Evolutionary conservation across 2,113 vertebrate species (phyloP).

Genomic region (Genyomyrus donnyi): DNA sequence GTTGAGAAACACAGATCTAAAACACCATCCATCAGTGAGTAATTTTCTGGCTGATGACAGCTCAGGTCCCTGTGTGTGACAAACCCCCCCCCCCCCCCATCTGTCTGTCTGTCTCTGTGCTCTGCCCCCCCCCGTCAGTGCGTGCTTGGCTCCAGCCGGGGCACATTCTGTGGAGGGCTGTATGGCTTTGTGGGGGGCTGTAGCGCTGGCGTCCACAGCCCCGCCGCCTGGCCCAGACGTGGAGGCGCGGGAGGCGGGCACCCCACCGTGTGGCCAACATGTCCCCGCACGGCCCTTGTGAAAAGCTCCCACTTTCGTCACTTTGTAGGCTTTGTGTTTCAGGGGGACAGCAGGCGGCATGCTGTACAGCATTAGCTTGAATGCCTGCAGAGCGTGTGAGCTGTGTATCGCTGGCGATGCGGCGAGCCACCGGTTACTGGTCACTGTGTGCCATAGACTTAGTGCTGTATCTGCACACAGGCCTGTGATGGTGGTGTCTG

Average conservation of each 20-base stretch:
- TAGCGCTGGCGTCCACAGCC: background rate
- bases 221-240: background rate
- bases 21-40: background rate
- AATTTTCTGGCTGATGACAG: background rate
- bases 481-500: background rate
- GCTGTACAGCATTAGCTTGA: background rate
- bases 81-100: background rate
- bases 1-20: background rate
- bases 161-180: background rate
- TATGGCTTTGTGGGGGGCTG: background rate
- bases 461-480: background rate
- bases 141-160: background rate
- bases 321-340: background rate
- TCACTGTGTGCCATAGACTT: background rate
- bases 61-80: background rate
- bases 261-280: constrained; percentile 1
- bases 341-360: background rate
- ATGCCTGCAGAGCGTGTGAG: background rate
- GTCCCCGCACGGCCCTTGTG: background rate
- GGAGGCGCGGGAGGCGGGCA: background rate
- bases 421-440: background rate
- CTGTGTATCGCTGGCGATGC: background rate
- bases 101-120: background rate
- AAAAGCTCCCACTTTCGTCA: background rate
- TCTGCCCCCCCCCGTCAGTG: background rate